phyloP scores from a whole-genome alignment of 1,140 invertebrate species.

The Antheraea mylitta region DNA sequence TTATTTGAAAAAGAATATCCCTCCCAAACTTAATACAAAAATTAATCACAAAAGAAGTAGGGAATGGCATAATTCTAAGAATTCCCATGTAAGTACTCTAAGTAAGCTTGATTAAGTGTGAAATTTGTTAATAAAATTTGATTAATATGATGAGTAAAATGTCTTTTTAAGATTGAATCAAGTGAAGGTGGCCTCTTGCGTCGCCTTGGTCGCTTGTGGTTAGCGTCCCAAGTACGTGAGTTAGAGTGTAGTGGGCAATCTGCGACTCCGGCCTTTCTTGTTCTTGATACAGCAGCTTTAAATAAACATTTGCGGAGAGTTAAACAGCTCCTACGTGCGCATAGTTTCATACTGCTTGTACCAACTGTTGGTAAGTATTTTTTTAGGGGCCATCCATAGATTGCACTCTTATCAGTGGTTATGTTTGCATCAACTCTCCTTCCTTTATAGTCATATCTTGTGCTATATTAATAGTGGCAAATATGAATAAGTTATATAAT shows the following conservation, averaged over 20 bases:
- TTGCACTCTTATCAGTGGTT: too few species aligned
- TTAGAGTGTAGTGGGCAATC: conserved; percentile 72
- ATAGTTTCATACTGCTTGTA: conserved; percentile 57
- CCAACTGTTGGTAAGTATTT: conserved; percentile 51
- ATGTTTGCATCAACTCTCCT: too few species aligned
- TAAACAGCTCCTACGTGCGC: conserved; percentile 84
- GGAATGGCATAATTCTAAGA: conserved; percentile 70
- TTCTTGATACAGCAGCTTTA: conserved; percentile 66
- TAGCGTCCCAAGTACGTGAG: conserved; percentile 80
- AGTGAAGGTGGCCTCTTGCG: conserved; percentile 65
- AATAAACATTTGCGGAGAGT: conserved; percentile 83
- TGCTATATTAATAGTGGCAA: too few species aligned
- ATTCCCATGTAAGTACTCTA: conserved; percentile 48
- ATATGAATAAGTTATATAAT: too few species aligned
- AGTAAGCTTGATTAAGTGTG: neutral
- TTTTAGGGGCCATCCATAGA: too few species aligned
- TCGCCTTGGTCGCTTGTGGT: conserved; percentile 79
- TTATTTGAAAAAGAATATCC: conserved; percentile 58
- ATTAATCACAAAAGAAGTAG: conserved; percentile 58
- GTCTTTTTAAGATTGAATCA: conserved; percentile 25
- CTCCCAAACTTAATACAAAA: conserved; percentile 57
- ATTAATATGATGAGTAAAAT: neutral
- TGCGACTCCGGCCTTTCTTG: conserved; percentile 68
- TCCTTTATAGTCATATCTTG: too few species aligned
- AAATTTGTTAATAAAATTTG: neutral